Percentiles rank a stretch among this genome's conserved stretches.
Conservation (phyloP, 2,797 vertebrate species). For the Momotus momota region DNA sequence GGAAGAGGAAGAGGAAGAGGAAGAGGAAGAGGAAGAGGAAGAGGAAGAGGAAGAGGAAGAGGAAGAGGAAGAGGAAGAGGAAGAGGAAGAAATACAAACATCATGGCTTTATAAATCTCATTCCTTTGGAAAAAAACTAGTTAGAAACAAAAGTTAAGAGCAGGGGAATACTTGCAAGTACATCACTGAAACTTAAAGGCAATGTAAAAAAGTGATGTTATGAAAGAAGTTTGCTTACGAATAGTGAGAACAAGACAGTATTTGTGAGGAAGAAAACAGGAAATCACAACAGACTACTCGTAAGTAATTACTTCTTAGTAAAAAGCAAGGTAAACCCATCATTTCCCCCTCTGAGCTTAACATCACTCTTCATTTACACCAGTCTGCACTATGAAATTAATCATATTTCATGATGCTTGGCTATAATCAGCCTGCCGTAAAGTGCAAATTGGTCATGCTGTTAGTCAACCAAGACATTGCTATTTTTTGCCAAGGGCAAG, state of each 20-base stretch:
- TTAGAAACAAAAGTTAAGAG: background rate
- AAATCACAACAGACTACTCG: background rate
- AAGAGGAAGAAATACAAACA: background rate
- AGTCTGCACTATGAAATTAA: background rate
- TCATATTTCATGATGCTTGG: background rate
- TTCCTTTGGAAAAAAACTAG: background rate
- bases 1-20: no score
- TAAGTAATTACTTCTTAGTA: background rate
- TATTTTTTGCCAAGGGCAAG: background rate
- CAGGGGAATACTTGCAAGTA: background rate
- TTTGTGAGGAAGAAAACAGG: background rate
- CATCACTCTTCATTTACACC: background rate
- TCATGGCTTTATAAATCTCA: background rate
- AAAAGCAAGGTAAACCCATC: background rate
- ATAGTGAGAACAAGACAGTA: background rate
- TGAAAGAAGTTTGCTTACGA: background rate
- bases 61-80: no score
- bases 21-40: no score
- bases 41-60: no score
- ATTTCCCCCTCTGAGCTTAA: background rate
- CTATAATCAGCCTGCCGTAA: background rate
- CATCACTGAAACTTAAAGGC: background rate
- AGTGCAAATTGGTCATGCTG: background rate
- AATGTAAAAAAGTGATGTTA: background rate
- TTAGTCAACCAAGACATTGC: background rate